phyloP scores from a whole-genome alignment of 2,888 invertebrate genomes.

The Metopia argyrocephala region DNA sequence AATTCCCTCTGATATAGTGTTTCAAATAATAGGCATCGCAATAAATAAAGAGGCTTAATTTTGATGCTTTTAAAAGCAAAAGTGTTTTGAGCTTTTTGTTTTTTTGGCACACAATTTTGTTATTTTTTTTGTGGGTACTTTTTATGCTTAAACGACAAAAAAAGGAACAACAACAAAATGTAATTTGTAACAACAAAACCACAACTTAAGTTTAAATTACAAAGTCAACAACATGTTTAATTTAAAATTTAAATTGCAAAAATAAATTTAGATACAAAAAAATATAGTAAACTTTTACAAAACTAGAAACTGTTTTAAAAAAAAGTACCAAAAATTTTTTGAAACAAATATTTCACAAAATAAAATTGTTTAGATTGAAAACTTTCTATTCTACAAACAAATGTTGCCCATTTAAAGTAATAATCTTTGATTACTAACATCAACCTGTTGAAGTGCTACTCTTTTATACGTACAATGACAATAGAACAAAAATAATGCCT shows the following conservation, averaged over 20 bases:
- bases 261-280: neutral
- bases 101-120: neutral
- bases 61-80: conserved; percentile 32
- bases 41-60: neutral
- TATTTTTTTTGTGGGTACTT: neutral
- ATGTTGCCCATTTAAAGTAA: too few relatives aligned
- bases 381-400: too few relatives aligned
- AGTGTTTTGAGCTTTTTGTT: neutral
- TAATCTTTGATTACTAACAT: too few relatives aligned
- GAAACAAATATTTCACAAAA: too few relatives aligned
- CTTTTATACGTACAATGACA: too few relatives aligned
- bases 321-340: neutral
- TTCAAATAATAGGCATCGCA: conserved; percentile 19
- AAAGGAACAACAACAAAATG: neutral
- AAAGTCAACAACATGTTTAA: neutral
- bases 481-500: too few relatives aligned
- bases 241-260: neutral
- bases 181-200: neutral
- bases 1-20: neutral
- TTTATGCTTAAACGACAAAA: too few relatives aligned
- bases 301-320: neutral
- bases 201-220: neutral
- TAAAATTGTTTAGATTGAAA: too few relatives aligned
- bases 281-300: neutral
- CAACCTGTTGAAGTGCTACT: too few relatives aligned